Conservation (phyloP, 2,113 vertebrate genomes). For the Psammodynastes pulverulentus region DNA sequence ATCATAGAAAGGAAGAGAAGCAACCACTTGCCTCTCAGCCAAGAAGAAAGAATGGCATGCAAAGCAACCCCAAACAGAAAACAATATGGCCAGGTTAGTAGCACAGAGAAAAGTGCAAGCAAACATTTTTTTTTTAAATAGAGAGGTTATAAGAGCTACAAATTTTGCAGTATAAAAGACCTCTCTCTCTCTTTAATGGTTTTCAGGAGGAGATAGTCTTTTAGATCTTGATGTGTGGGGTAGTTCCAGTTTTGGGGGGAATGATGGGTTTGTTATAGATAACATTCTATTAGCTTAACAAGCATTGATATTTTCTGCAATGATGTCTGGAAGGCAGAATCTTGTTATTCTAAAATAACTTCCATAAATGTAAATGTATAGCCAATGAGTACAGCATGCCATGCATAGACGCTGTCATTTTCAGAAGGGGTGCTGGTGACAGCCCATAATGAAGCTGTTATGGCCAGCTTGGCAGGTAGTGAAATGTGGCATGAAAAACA, state of each 20-base stretch:
- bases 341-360: neutral
- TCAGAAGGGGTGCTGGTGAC: neutral
- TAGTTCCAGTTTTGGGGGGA: neutral
- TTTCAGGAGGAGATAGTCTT: conserved; percentile 50
- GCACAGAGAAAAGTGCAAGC: conserved; percentile 72
- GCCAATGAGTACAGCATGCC: neutral
- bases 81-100: conserved; percentile 74
- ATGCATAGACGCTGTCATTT: neutral
- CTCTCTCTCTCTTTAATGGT: conserved; percentile 28
- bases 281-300: conserved; percentile 41
- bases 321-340: conserved; percentile 1
- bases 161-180: conserved; percentile 42
- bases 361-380: rapidly evolving
- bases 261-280: neutral
- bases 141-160: conserved; percentile 58
- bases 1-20: conserved; percentile 87
- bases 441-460: neutral
- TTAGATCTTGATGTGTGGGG: neutral
- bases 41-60: conserved; percentile 74
- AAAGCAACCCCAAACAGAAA: conserved; percentile 67
- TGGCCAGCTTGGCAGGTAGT: neutral
- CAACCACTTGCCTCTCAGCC: conserved; percentile 70
- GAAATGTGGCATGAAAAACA: neutral
- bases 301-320: neutral
- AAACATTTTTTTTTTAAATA: conserved; percentile 15